A percentile compares a stretch with the other conserved stretches of the same genome.
Evolutionary conservation across 2,113 vertebrate genomes (phyloP).

Genomic region (Anguilla japonica): DNA sequence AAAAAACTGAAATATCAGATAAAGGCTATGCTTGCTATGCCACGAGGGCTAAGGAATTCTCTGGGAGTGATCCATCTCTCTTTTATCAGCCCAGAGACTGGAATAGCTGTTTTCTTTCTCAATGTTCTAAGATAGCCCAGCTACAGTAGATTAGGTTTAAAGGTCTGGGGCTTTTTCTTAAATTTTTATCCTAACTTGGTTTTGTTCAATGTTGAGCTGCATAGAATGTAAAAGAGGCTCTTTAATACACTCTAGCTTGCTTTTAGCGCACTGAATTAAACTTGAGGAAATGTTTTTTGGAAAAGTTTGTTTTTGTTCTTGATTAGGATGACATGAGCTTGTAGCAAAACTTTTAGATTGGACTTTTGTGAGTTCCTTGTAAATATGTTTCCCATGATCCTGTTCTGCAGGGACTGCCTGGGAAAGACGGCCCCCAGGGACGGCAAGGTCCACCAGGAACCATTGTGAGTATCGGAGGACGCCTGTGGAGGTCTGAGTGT

Average conservation of each 20-base stretch:
- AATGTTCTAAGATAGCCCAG: not conserved
- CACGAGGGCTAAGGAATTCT: not conserved
- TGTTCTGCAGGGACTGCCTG: constrained; percentile 77
- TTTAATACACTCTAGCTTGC: not conserved
- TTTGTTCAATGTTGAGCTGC: not conserved
- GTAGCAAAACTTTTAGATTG: not conserved
- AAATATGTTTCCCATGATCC: not conserved
- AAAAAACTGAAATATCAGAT: constrained; percentile 13
- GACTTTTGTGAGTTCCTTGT: not conserved
- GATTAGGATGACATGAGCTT: not conserved
- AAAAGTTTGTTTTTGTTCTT: not conserved
- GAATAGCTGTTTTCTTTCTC: not conserved
- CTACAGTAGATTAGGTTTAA: not conserved
- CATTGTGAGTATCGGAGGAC: constrained; percentile 70
- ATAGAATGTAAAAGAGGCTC: not conserved
- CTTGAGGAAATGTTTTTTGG: not conserved
- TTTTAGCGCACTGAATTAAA: not conserved
- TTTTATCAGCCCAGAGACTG: not conserved
- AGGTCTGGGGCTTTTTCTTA: not conserved
- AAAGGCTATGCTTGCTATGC: not conserved
- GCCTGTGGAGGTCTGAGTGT: not conserved
- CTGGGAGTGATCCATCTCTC: constrained; percentile 13
- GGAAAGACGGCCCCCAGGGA: constrained; percentile 89
- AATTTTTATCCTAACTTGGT: not conserved
- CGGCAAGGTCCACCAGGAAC: constrained; percentile 81